These are phyloP conservation scores for Tribolium madens DNA, from an alignment of 1,140 invertebrate genomes.

Conservation along the genomic window DNA sequence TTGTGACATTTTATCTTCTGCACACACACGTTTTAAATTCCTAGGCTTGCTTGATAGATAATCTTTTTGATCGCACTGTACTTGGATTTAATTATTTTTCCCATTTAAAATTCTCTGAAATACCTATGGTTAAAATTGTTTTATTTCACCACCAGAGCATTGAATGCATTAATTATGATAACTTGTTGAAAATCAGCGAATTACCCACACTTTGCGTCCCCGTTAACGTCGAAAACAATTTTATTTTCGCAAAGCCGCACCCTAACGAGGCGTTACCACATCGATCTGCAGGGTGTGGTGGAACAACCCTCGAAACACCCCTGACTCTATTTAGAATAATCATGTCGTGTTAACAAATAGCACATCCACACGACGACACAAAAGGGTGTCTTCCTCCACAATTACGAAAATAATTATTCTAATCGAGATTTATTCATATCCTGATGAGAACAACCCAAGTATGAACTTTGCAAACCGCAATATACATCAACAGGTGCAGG, in stretches of 20 bases:
- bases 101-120: too few species aligned
- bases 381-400: slow-evolving; percentile 1
- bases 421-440: neutral
- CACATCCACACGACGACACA: slow-evolving; percentile 6
- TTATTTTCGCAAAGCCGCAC: slow-evolving; percentile 48
- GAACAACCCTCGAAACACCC: slow-evolving; percentile 52
- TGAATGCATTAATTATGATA: too few species aligned
- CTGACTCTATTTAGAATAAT: slow-evolving; percentile 37
- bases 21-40: too few species aligned
- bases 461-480: neutral
- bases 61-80: too few species aligned
- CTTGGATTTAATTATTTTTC: too few species aligned
- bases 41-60: too few species aligned
- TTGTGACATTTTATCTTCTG: too few species aligned
- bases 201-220: neutral
- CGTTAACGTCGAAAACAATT: slow-evolving; percentile 5
- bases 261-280: slow-evolving; percentile 53
- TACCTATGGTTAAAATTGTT: too few species aligned
- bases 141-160: too few species aligned
- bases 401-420: neutral
- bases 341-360: slow-evolving; percentile 42
- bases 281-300: slow-evolving; percentile 54
- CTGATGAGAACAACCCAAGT: too few species aligned
- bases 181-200: too few species aligned
- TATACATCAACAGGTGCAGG: neutral